Evolutionary conservation across 2,797 vertebrate genomes (phyloP).

Genomic region (Novumbra hubbsi): DNA sequence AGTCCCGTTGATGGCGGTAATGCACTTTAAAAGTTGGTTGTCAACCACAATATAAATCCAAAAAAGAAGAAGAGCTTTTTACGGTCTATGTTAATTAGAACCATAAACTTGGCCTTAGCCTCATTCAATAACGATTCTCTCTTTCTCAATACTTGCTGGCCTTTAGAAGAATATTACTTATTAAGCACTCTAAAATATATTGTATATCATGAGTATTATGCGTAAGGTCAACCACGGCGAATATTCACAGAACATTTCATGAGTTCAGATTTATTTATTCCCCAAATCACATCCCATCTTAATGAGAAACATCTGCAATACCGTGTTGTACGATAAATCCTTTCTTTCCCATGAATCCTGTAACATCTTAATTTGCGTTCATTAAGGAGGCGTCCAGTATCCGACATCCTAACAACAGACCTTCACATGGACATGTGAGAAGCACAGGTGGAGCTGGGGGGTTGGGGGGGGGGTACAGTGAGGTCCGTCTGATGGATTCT

Average conservation of each 20-base stretch:
- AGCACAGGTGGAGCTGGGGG: conserved; percentile 14
- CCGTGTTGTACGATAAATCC: background rate
- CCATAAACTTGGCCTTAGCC: conserved; percentile 72
- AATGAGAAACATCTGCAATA: conserved; percentile 51
- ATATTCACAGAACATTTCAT: conserved; percentile 72
- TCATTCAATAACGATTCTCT: conserved; percentile 70
- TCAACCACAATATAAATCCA: too few relatives aligned
- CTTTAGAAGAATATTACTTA: conserved; percentile 75
- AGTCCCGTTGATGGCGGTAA: too few relatives aligned
- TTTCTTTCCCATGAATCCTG: background rate
- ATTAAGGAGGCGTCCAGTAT: background rate
- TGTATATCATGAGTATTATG: conserved; percentile 71
- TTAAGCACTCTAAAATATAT: conserved; percentile 71
- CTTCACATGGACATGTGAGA: conserved; percentile 39
- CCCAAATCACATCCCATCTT: conserved; percentile 60
- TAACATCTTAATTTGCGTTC: background rate
- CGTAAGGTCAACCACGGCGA: conserved; percentile 76
- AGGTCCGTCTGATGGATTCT: conserved; percentile 70
- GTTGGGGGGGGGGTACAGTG: conserved; percentile 64
- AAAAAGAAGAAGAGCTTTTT: too few relatives aligned
- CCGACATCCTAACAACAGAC: conserved; percentile 61
- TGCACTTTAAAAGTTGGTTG: too few relatives aligned
- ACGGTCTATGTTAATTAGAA: conserved; percentile 68
- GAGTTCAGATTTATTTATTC: conserved; percentile 55
- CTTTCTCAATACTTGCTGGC: conserved; percentile 71